Conservation (phyloP, 2,888 invertebrate species). For the Leptopilina drosophilae region DNA sequence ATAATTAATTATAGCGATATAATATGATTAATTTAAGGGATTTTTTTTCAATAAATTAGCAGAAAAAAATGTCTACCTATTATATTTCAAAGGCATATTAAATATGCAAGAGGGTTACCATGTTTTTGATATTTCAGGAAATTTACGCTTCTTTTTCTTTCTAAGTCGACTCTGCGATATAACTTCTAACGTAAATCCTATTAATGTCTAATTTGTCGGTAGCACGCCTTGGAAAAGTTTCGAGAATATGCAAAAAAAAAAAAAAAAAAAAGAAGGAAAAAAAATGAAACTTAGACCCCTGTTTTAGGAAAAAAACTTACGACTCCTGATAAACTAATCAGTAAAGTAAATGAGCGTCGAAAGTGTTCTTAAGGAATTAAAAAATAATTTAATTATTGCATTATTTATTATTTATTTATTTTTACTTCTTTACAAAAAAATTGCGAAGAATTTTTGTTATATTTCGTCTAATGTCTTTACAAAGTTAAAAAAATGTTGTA, state of each 20-base stretch:
- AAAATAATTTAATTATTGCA: too few species aligned
- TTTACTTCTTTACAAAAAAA: too few species aligned
- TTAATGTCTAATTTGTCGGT: constrained; percentile 69
- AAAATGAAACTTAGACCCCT: too few species aligned
- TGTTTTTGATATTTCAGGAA: constrained; percentile 60
- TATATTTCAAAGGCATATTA: constrained; percentile 56
- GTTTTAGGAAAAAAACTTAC: background rate
- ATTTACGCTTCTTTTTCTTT: constrained; percentile 55
- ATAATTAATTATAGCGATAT: too few species aligned
- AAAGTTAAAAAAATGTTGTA: too few species aligned
- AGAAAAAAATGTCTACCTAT: background rate
- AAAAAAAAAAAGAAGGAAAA: too few species aligned
- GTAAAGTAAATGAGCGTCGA: background rate
- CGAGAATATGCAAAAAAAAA: constrained; percentile 45
- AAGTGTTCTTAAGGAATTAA: background rate
- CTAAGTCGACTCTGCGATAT: constrained; percentile 59
- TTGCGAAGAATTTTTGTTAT: too few species aligned
- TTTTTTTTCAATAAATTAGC: too few species aligned
- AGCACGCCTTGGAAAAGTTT: constrained; percentile 61
- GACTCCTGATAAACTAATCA: background rate
- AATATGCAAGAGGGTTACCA: constrained; percentile 58
- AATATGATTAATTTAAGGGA: too few species aligned
- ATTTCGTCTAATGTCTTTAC: too few species aligned
- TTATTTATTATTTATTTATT: too few species aligned
- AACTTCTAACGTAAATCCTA: constrained; percentile 69